A percentile compares a stretch with the other conserved stretches of the same genome.
Conservation (phyloP, 2,113 vertebrate species). For the Chaetodon auriga region DNA sequence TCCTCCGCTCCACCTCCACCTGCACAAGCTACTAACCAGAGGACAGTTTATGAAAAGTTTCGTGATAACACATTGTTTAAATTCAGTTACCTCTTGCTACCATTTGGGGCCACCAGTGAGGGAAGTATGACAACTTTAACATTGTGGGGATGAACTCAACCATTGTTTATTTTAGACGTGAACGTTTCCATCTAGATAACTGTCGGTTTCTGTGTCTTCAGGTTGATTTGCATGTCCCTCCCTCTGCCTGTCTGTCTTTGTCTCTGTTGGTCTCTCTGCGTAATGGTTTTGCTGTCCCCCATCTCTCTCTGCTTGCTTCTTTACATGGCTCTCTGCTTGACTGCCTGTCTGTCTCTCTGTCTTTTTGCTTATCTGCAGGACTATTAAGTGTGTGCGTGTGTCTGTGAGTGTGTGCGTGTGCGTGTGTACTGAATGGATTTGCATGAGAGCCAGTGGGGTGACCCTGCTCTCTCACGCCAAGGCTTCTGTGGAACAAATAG, state of each 20-base stretch:
- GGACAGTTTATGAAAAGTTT: background rate
- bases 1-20: background rate
- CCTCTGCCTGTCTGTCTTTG: constrained; percentile 14
- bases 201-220: constrained; percentile 14
- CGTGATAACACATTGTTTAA: background rate
- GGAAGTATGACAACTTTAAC: background rate
- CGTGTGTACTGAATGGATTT: constrained; percentile 79
- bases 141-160: background rate
- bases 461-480: constrained; percentile 84
- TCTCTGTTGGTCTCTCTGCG: constrained; percentile 4
- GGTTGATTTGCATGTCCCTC: constrained; percentile 4
- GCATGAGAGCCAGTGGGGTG: constrained; percentile 84
- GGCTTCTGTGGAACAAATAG: constrained; percentile 84
- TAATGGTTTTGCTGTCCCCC: constrained; percentile 25
- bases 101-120: constrained; percentile 20
- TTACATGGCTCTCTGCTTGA: constrained; percentile 24
- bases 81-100: background rate
- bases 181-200: background rate
- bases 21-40: background rate
- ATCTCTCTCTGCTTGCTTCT: constrained; percentile 30
- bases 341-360: constrained; percentile 56
- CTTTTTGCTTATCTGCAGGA: constrained; percentile 72
- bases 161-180: constrained; percentile 11
- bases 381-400: constrained; percentile 65
- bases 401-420: constrained; percentile 8